Conservation (phyloP, 2,113 vertebrate genomes). For the Delphinus delphis region DNA sequence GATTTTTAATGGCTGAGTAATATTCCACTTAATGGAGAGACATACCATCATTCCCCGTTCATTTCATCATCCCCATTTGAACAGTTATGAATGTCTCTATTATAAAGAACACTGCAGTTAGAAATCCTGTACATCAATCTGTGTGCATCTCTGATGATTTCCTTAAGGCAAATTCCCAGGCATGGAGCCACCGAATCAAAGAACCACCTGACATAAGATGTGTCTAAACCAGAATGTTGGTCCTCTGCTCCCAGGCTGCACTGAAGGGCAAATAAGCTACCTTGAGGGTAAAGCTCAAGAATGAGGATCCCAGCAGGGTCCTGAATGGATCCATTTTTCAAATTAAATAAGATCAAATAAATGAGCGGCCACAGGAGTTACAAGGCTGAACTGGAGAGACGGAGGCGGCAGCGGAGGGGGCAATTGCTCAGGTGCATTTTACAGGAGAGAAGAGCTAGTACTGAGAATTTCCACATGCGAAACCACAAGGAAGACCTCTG, state of each 20-base stretch:
- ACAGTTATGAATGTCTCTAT: not conserved
- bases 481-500: not conserved
- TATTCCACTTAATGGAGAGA: not conserved
- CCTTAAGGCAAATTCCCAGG: not conserved
- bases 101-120: not conserved
- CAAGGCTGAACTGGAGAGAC: not conserved
- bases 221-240: not conserved
- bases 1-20: not conserved
- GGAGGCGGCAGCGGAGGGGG: fast-evolving
- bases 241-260: not conserved
- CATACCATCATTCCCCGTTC: not conserved
- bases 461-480: not conserved
- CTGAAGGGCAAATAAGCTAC: not conserved
- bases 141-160: not conserved
- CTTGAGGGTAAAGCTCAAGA: not conserved
- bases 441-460: not conserved
- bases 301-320: not conserved
- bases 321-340: not conserved
- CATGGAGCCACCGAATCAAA: not conserved
- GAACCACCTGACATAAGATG: not conserved
- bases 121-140: not conserved
- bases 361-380: not conserved
- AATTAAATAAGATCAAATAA: not conserved
- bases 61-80: not conserved
- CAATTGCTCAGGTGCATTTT: not conserved